phyloP scores from a whole-genome alignment of 2,888 invertebrate species.

The Erynnis tages region DNA sequence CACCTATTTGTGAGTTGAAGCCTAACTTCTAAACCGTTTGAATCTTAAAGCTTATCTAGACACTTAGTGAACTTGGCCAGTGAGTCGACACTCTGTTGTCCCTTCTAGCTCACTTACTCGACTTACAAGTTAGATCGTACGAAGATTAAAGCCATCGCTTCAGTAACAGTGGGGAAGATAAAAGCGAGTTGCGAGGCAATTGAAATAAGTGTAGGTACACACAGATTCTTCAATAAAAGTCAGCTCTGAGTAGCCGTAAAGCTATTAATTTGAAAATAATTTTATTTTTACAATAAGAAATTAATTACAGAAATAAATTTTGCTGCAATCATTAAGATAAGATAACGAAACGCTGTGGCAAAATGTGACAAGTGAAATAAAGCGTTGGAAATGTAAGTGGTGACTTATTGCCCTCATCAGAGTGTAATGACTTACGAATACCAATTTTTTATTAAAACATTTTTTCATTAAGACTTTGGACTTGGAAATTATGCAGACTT shows the following conservation, averaged over 20 bases:
- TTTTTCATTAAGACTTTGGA: too few species aligned
- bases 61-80: constrained; percentile 18
- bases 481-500: too few species aligned
- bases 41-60: constrained; percentile 20
- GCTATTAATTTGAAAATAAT: too few species aligned
- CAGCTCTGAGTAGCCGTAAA: not conserved
- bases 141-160: constrained; percentile 3
- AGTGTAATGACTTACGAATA: too few species aligned
- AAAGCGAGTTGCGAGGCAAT: not conserved
- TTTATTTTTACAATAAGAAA: too few species aligned
- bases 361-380: too few species aligned
- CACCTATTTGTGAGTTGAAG: not conserved
- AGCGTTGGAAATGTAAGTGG: too few species aligned
- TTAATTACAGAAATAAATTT: too few species aligned
- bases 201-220: not conserved
- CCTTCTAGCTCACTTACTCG: constrained; percentile 22
- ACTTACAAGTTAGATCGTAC: constrained; percentile 17
- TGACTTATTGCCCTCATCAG: too few species aligned
- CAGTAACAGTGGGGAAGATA: not conserved
- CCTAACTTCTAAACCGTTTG: constrained; percentile 10
- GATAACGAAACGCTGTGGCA: too few species aligned
- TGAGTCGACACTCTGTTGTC: constrained; percentile 24
- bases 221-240: not conserved
- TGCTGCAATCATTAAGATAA: too few species aligned
- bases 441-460: too few species aligned